Conservation (phyloP, 35 echinoderm and acorn worm genomes). For the Ophiothrix spiculata region DNA sequence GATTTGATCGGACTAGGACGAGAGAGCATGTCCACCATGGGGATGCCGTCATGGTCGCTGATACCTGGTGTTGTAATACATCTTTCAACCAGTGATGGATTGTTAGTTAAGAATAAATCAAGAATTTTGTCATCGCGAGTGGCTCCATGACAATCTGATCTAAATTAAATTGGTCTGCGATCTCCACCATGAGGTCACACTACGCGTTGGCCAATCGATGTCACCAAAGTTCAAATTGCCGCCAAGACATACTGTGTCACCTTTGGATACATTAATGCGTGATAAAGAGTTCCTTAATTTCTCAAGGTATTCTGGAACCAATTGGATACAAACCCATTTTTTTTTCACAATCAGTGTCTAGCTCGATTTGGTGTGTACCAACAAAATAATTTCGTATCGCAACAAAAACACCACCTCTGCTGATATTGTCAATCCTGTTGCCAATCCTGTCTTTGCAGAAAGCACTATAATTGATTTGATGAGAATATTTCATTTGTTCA, state of each 20-base stretch:
- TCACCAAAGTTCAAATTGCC: not conserved
- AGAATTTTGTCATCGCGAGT: constrained; percentile 20
- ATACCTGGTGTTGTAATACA: not conserved
- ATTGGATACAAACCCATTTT: constrained; percentile 6
- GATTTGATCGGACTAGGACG: not conserved
- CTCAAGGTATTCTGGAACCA: constrained; percentile 10
- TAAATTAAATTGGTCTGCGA: constrained; percentile 1
- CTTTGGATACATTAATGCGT: not conserved
- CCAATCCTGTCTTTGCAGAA: not conserved
- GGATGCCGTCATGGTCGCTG: not conserved
- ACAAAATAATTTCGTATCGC: constrained; percentile 8
- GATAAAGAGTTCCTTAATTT: not conserved
- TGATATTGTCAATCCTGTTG: too few relatives aligned
- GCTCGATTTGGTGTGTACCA: not conserved
- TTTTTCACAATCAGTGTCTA: constrained; percentile 15
- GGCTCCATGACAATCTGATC: not conserved
- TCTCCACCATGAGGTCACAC: not conserved
- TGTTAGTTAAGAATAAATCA: not conserved
- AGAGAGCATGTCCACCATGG: not conserved
- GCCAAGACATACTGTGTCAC: not conserved
- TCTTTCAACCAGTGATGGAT: not conserved
- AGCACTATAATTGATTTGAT: too few relatives aligned
- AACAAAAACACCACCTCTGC: constrained; percentile 30
- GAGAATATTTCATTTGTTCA: constrained; percentile 53
- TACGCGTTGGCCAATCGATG: not conserved